Evolutionary conservation across 2,113 vertebrate genomes (phyloP), one percentile per base, ranked within the genome.

Genomic region (Gadus macrocephalus): DNA sequence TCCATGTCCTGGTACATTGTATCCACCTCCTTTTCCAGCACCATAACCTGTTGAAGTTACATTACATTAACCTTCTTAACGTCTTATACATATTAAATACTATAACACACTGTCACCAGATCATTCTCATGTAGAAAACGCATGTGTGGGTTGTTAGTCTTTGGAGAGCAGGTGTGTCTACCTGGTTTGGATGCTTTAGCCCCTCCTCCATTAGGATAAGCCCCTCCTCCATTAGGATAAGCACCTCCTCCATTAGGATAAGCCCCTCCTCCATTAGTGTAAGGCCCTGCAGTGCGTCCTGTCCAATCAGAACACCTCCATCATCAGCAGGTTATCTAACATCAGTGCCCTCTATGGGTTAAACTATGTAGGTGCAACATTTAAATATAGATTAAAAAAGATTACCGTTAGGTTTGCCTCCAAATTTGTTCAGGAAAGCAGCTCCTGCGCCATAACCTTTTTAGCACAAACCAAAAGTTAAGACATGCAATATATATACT

Each of bases 401-500:
- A 56, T 60, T 74, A 86, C 81, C 66, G 7, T 81, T 80, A 5
- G 70, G 38, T 70, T 85, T 77, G 15, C 55, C 67, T 22, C 72
- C 74, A 38, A 67, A 74, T 83, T 58, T 3, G 16, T 74, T 79
- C n/a, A 72, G 79, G 66, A 67, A 56, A 56, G 60, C 78, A 16
- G 77, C 75, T 72, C 78, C 79, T 42, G 76, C 74, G 60, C 80
- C 68, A 53, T 75, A 77, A 74, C 81, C 83, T 85, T 20, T 17
- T 25, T 0, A 49, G 8, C 15, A 42, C 53, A 68, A 73, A 61
- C 12, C n/a, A 67, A 68, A 60, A 4, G 31, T 35, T 35, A 35
- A 49, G 42, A 49, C 42, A 49, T 2, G 2, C 42, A 49, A 49
- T 49, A 49, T 12, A 28, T 19, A 12, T 31, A 58, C 20, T 20